Evolutionary conservation across 2,113 vertebrate species (phyloP).

Genomic region (Seriola quinqueradiata): DNA sequence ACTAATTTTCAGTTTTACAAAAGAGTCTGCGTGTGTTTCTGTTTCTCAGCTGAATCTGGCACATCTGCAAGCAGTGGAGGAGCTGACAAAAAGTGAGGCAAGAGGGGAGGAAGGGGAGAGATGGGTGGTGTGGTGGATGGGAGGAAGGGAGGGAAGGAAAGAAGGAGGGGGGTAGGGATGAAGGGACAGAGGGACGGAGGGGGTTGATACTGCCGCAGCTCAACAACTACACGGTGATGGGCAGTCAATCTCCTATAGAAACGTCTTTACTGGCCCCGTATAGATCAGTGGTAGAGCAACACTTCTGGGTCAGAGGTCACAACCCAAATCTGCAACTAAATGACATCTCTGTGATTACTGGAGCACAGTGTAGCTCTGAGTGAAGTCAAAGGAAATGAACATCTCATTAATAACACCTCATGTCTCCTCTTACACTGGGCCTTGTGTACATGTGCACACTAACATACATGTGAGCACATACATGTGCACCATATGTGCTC

Average conservation of each 20-base stretch:
- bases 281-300: conserved; percentile 9
- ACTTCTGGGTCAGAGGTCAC: not conserved
- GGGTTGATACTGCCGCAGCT: conserved; percentile 16
- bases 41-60: conserved; percentile 11
- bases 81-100: not conserved
- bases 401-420: not conserved
- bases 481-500: conserved; percentile 23
- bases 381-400: conserved; percentile 10
- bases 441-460: not conserved
- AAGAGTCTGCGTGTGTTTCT: not conserved
- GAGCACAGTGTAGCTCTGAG: not conserved
- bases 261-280: not conserved
- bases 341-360: conserved; percentile 1
- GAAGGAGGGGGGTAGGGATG: not conserved
- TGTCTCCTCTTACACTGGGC: not conserved
- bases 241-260: conserved; percentile 9
- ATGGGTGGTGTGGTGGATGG: not conserved
- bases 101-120: conserved; percentile 5
- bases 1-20: not conserved
- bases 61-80: conserved; percentile 41
- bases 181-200: not conserved
- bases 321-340: not conserved
- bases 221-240: conserved; percentile 8
- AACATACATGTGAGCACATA: conserved; percentile 9
- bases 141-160: conserved; percentile 3